Evolutionary conservation across 2,888 invertebrate species (phyloP).

Genomic region (Hesperia comma): DNA sequence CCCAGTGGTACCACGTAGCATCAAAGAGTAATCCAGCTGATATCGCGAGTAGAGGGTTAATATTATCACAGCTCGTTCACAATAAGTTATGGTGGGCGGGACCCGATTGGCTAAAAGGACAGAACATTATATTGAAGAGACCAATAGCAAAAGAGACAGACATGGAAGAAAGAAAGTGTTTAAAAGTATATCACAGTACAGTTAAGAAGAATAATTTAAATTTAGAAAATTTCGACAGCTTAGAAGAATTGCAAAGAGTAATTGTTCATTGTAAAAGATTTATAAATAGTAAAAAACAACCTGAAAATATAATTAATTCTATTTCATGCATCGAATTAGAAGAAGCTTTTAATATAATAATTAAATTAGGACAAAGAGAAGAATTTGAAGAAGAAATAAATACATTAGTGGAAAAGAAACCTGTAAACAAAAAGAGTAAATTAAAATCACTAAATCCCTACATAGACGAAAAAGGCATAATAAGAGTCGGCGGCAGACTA

Average conservation of each 20-base stretch:
- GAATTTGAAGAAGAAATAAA: slow-evolving; percentile 35
- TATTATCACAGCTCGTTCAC: not conserved
- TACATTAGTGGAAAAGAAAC: slow-evolving; percentile 15
- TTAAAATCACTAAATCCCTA: slow-evolving; percentile 29
- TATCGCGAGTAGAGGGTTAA: slow-evolving; percentile 44
- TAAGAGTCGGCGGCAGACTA: slow-evolving; percentile 38
- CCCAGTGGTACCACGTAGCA: slow-evolving; percentile 43
- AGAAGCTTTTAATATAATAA: slow-evolving; percentile 8
- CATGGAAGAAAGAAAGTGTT: not conserved
- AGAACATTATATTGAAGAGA: not conserved
- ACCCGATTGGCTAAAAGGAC: not conserved
- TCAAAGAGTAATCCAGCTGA: slow-evolving; percentile 47
- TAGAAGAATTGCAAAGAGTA: slow-evolving; percentile 11
- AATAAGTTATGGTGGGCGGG: slow-evolving; percentile 9
- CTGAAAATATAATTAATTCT: not conserved
- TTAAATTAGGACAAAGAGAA: slow-evolving; percentile 35
- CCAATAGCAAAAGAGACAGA: not conserved
- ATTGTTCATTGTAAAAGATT: slow-evolving; percentile 7
- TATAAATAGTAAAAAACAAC: slow-evolving; percentile 4
- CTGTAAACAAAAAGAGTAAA: slow-evolving; percentile 19
- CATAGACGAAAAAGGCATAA: slow-evolving; percentile 29
- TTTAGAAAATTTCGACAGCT: not conserved
- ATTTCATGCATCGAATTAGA: slow-evolving; percentile 39
- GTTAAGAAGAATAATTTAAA: not conserved
- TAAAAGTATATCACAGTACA: slow-evolving; percentile 2